phyloP scores from a whole-genome alignment of 1,140 invertebrate species.

The Saccostrea cuccullata region DNA sequence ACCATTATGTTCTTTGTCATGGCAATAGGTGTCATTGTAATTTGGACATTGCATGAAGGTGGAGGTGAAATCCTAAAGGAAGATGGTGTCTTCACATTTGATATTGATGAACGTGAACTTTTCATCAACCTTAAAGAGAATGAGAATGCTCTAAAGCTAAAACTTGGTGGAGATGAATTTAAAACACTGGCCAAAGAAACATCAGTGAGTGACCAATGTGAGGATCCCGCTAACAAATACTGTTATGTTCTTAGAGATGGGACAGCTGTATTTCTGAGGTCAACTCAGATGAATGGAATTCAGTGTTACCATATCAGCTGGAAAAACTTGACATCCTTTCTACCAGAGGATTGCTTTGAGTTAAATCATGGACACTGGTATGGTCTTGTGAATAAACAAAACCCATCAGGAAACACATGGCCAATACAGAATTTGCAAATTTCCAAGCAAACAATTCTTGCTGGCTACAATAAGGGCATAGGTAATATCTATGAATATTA shows the following conservation, averaged over 20 bases:
- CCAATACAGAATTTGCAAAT: conserved; percentile 4
- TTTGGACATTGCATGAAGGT: conserved; percentile 56
- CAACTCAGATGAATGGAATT: conserved; percentile 16
- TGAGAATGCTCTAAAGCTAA: conserved; percentile 28
- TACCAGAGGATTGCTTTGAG: conserved; percentile 50
- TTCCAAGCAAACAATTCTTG: background rate
- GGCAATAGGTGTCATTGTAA: conserved; percentile 55
- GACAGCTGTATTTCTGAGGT: conserved; percentile 35
- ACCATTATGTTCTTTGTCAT: conserved; percentile 55
- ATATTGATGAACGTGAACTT: conserved; percentile 45
- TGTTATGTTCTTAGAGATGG: conserved; percentile 48
- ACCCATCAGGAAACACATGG: conserved; percentile 40
- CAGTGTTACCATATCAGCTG: conserved; percentile 47
- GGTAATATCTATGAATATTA: conserved; percentile 54
- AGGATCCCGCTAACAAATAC: conserved; percentile 44
- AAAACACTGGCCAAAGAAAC: conserved; percentile 14
- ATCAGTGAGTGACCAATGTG: conserved; percentile 42
- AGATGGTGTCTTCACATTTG: conserved; percentile 47
- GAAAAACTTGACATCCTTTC: conserved; percentile 39
- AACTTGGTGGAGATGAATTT: conserved; percentile 50
- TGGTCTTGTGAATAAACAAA: conserved; percentile 15
- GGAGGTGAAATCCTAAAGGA: conserved; percentile 45
- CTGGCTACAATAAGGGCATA: conserved; percentile 42
- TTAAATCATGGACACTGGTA: conserved; percentile 52
- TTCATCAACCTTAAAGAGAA: conserved; percentile 30